Base-by-base conservation (phyloP, 2,888 invertebrate species). In the Ischnura elegans region DNA sequence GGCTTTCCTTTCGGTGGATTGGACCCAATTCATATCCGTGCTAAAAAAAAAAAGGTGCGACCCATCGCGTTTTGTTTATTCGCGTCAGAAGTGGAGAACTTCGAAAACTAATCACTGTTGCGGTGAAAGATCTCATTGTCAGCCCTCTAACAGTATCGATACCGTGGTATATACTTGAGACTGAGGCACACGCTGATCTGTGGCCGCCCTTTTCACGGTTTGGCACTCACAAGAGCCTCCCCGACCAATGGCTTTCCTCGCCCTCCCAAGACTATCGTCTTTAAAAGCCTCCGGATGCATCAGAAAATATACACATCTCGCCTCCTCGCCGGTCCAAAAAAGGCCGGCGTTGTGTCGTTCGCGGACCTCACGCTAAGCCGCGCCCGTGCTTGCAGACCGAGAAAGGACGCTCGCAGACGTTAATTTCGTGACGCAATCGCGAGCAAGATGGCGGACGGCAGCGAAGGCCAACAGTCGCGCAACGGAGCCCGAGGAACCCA, bases 381-480 rank as follows among this genome's bases (percentile, higher is more conserved):
- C 76, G 10, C 13, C 76, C 76, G 76, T 76, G 76, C 76, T 76
- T 76, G 76, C 76, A 76, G 76, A 76, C 76, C 76, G 76, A 76
- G 76, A 76, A 76, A 76, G 76, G 76, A 21, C 76, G 76, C 76
- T 36, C 76, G 76, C 36, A 36, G 76, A 76, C 76, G 76, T 76
- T 76, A 76, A 76, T 76, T 76, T 76, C 36, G 76, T 76, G 76
- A 76, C 76, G 76, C 36, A 76, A 76, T 76, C 76, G 76, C 51
- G 51, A 51, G 51, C 4, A 76, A 76, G 25, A 76, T 76, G 76
- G 76, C 76, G 76, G 76, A 29, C 76, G 76, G 36, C 76, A 16
- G 76, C 76, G 76, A 76, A 76, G 76, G 76, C 76, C 76, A 76
- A 36, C 76, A 76, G 76, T 36, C 25, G 76, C 76, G 51, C 16